These are phyloP conservation scores for Cantharis flavilabris DNA, from an alignment of 2,888 invertebrate genomes.

Conservation along the genomic window DNA sequence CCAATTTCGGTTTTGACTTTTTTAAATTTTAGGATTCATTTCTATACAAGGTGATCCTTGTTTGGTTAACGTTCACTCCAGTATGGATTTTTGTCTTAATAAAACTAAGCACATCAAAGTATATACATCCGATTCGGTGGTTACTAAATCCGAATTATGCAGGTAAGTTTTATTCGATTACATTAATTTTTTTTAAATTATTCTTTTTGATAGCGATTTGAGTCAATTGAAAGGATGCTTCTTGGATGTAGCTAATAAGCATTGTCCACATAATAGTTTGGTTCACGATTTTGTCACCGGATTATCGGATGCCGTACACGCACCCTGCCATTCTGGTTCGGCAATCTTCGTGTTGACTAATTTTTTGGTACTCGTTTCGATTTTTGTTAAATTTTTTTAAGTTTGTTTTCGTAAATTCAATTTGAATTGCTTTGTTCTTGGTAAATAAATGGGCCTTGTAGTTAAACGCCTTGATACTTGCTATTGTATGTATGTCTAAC, in stretches of 20 bases:
- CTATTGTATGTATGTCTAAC: neutral
- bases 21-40: constrained; percentile 2
- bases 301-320: constrained; percentile 9
- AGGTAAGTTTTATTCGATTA: neutral
- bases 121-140: neutral
- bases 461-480: neutral
- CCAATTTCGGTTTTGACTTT: neutral
- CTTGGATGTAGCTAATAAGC: constrained; percentile 2
- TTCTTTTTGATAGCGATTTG: constrained; percentile 9
- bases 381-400: constrained; percentile 6
- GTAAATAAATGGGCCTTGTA: neutral
- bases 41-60: constrained; percentile 7
- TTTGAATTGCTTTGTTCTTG: neutral
- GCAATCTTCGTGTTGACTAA: neutral
- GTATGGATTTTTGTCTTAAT: constrained; percentile 3
- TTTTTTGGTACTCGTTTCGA: neutral
- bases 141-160: constrained; percentile 20
- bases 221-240: constrained; percentile 12
- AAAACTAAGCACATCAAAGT: constrained; percentile 15
- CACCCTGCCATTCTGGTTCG: constrained; percentile 8
- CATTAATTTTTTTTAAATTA: neutral
- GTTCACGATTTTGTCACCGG: constrained; percentile 11
- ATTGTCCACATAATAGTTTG: constrained; percentile 5
- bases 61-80: neutral
- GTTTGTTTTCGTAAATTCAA: neutral